Evolutionary conservation across 2,113 vertebrate species (phyloP).

Genomic region (Amphiprion percula): DNA sequence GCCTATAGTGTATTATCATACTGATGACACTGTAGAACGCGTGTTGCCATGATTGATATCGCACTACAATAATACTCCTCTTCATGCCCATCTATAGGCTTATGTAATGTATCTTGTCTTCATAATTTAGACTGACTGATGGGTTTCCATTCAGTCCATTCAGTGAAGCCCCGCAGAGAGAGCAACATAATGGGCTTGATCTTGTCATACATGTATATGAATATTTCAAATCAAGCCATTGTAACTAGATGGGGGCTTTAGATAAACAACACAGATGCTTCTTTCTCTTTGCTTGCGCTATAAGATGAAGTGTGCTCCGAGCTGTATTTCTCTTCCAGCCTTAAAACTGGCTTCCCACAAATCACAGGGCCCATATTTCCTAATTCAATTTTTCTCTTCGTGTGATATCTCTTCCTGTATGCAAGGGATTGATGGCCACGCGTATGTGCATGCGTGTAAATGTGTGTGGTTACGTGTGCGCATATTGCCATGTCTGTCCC

Average conservation of each 20-base stretch:
- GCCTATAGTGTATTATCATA: slow-evolving; percentile 78
- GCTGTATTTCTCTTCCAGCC: slow-evolving; percentile 73
- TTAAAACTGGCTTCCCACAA: slow-evolving; percentile 74
- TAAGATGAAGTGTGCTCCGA: slow-evolving; percentile 71
- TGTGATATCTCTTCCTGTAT: slow-evolving; percentile 76
- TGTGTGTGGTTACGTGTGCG: slow-evolving; percentile 53
- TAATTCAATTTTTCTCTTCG: slow-evolving; percentile 80
- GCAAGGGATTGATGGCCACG: slow-evolving; percentile 77
- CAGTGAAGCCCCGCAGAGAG: slow-evolving; percentile 71
- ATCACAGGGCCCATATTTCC: slow-evolving; percentile 79
- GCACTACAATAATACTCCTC: slow-evolving; percentile 71
- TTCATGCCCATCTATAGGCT: slow-evolving; percentile 77
- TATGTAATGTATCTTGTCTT: slow-evolving; percentile 80
- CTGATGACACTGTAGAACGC: slow-evolving; percentile 71
- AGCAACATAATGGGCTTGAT: slow-evolving; percentile 77
- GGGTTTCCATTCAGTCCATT: slow-evolving; percentile 71
- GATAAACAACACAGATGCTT: slow-evolving; percentile 79
- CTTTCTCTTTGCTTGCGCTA: slow-evolving; percentile 61
- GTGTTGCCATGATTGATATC: slow-evolving; percentile 70
- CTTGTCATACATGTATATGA: slow-evolving; percentile 83
- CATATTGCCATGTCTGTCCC: slow-evolving; percentile 63
- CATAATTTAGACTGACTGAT: slow-evolving; percentile 81
- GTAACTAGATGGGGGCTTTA: slow-evolving; percentile 73
- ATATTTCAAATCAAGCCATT: slow-evolving; percentile 81
- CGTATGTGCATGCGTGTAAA: slow-evolving; percentile 53